Conservation (phyloP, 2,797 vertebrate species). For the Helarctos malayanus region DNA sequence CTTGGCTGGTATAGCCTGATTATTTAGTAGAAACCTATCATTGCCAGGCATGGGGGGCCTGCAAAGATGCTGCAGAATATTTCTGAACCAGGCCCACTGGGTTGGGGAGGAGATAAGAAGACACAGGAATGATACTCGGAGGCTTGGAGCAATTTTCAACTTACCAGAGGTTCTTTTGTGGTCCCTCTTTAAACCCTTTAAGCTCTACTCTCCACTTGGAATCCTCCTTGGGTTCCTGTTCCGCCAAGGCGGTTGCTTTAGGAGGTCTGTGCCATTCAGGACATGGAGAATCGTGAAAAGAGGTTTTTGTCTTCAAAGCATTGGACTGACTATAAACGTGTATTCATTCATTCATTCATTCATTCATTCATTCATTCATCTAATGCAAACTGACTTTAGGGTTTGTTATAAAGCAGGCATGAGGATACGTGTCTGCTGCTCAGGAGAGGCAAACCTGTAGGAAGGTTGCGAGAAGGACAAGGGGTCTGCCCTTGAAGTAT, state of each 20-base stretch:
- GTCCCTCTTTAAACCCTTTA: not conserved
- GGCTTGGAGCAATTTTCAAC: not conserved
- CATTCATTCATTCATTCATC: not conserved
- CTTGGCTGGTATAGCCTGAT: not conserved
- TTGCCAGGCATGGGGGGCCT: not conserved
- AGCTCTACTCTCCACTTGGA: not conserved
- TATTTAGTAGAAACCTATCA: not conserved
- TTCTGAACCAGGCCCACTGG: not conserved
- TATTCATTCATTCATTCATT: not conserved
- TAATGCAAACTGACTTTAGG: not conserved
- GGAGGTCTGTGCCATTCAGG: constrained; percentile 4
- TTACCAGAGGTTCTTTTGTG: not conserved
- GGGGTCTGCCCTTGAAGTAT: not conserved
- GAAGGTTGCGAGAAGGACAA: not conserved
- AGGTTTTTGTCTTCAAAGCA: not conserved
- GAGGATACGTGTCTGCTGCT: not conserved
- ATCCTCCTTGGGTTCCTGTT: not conserved
- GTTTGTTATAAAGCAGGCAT: not conserved
- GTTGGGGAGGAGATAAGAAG: not conserved
- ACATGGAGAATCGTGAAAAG: not conserved
- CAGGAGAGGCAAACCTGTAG: not conserved
- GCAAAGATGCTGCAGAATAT: not conserved
- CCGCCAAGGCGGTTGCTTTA: not conserved
- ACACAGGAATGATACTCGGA: not conserved
- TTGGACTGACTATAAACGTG: not conserved